Base-by-base conservation (phyloP, 2,113 vertebrate genomes). In the Cyphomyrus plagiostoma region DNA sequence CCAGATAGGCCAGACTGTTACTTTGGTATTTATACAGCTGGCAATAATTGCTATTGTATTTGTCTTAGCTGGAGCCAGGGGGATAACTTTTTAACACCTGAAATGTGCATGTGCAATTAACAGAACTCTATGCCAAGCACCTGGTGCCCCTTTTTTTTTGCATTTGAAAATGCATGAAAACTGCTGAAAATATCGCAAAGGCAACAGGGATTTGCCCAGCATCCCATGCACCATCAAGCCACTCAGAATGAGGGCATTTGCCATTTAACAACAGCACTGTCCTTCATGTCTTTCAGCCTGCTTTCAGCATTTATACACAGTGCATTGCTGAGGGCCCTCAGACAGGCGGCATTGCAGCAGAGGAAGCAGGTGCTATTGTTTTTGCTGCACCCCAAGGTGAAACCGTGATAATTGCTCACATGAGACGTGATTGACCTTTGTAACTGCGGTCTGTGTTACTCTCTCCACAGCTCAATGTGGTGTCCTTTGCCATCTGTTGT, bases 341-440 rank as follows among this genome's bases (percentile, higher is more conserved):
- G 5, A 52, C 17, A 21, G 17, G 23, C 42, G 21, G 56, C 39
- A 35, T 46, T 84, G 46, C 82, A n/a, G 17, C 9, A 49, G 42
- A 42, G 48, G 85, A 88, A 89, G 90, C 86, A 91, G 90, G 90
- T 88, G 86, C 90, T 88, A 87, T 77, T 89, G 92, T 92, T 92
- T 86, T 89, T 85, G 90, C 87, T 91, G 90, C 89, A 92, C 89
- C 91, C 91, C 93, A 94, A 94, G 94, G 94, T 95, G 95, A 95
- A 94, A 95, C 93, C 94, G 94, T 93, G 95, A 95, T 96, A 96
- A 96, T 96, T 96, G 95, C 95, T 95, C 96, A 95, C 94, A 94
- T 93, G 95, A 95, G 94, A 94, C 89, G 93, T 89, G 92, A 92
- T 90, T 94, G 93, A 92, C 93, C 92, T 92, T 92, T 93, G 91